A percentile compares a stretch with the other conserved stretches of the same genome.
Conservation (phyloP, 64 coral and sea anemone species). For the Trachythela sp. region DNA sequence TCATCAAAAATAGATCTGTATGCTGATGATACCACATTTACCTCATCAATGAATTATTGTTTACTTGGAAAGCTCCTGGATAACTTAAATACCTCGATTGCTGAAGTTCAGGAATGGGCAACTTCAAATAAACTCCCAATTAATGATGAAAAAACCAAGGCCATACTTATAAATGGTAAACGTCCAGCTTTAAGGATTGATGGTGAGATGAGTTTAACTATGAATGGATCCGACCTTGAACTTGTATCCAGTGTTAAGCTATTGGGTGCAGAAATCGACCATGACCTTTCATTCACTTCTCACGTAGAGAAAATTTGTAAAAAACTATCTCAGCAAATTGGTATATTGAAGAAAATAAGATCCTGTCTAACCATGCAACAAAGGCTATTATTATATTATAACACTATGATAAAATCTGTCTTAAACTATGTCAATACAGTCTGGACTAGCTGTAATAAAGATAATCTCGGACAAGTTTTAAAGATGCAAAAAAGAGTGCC, state of each 20-base stretch:
- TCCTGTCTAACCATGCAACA: constrained; percentile 25
- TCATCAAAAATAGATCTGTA: neutral
- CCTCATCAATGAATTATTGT: constrained; percentile 15
- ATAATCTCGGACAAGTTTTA: constrained; percentile 15
- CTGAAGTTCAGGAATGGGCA: constrained; percentile 23
- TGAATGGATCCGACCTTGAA: constrained; percentile 34
- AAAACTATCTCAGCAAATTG: too few species aligned
- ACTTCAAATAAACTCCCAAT: constrained; percentile 17
- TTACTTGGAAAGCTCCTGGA: neutral
- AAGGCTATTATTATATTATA: constrained; percentile 31
- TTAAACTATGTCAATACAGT: too few species aligned
- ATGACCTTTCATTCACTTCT: too few species aligned
- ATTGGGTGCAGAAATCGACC: constrained; percentile 31
- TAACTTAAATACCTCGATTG: neutral
- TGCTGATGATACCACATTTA: neutral
- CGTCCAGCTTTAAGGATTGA: constrained; percentile 12
- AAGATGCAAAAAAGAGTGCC: constrained; percentile 37
- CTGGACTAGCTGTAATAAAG: constrained; percentile 37
- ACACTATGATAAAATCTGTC: constrained; percentile 42
- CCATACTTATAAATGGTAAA: constrained; percentile 27
- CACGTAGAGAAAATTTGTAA: too few species aligned
- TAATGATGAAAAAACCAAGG: neutral
- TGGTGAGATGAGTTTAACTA: neutral
- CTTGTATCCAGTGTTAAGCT: neutral
- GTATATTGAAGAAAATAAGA: constrained; percentile 41